Evolutionary conservation across 2,797 vertebrate genomes (phyloP).

Genomic region (Hypotaenidia okinawae): DNA sequence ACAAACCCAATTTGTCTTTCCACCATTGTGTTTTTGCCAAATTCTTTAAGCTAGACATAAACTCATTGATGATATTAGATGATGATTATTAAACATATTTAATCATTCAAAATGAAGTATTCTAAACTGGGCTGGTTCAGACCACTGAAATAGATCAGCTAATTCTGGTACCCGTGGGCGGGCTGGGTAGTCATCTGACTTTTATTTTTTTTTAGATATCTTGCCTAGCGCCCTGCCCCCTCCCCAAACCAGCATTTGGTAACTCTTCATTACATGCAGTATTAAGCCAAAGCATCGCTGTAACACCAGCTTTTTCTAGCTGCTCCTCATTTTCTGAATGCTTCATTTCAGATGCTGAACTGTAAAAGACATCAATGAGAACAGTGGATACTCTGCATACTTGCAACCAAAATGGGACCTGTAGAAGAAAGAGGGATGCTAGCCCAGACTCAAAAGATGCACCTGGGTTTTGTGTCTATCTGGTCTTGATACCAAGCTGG

Average conservation of each 20-base stretch:
- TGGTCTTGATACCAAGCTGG: background rate
- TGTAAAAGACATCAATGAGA: background rate
- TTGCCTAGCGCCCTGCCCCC: background rate
- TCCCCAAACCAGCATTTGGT: slow-evolving; percentile 1
- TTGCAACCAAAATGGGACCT: background rate
- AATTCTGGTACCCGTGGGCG: slow-evolving; percentile 57
- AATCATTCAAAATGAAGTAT: background rate
- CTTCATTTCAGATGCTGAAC: background rate
- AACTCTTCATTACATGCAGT: background rate
- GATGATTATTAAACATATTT: background rate
- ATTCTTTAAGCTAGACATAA: background rate
- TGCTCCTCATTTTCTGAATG: background rate
- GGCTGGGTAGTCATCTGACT: slow-evolving; percentile 55
- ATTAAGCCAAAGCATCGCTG: background rate
- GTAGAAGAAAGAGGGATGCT: no score
- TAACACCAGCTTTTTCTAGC: background rate
- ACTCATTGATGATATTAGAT: background rate
- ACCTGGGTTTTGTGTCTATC: fast-evolving
- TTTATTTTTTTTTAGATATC: slow-evolving; percentile 34
- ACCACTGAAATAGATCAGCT: slow-evolving; percentile 52
- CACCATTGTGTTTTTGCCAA: fast-evolving
- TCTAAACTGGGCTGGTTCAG: slow-evolving; percentile 23
- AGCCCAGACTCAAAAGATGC: fast-evolving
- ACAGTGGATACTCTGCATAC: fast-evolving
- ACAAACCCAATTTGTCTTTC: background rate